phyloP scores from a whole-genome alignment of 2,888 invertebrate species.

The Lasius fuliginosus region DNA sequence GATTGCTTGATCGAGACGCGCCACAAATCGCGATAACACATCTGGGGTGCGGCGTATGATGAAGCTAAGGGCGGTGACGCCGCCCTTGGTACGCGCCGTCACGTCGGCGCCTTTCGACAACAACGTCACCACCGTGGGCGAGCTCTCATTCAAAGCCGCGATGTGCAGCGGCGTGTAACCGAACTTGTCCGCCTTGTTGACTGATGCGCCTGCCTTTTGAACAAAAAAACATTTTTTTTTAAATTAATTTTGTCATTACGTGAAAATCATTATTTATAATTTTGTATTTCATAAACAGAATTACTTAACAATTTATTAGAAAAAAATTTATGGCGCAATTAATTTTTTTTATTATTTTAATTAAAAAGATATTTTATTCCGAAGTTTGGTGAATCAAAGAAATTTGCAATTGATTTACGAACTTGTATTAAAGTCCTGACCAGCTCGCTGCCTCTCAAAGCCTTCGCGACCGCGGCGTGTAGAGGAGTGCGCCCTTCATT shows the following conservation, averaged over 20 bases:
- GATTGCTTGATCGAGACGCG: constrained; percentile 92
- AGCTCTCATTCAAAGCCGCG: constrained; percentile 94
- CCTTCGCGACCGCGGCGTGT: constrained; percentile 93
- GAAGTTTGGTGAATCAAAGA: neutral
- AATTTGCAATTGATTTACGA: constrained; percentile 31
- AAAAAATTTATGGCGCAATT: neutral
- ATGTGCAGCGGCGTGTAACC: constrained; percentile 95
- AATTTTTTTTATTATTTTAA: neutral
- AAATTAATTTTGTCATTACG: neutral
- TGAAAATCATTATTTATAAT: neutral
- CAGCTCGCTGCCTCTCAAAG: constrained; percentile 85
- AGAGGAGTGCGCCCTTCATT: constrained; percentile 92
- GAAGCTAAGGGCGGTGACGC: constrained; percentile 93
- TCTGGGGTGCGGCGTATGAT: constrained; percentile 95
- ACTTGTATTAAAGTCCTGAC: constrained; percentile 82
- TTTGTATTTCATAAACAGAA: neutral
- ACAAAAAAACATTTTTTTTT: no score
- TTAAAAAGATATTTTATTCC: neutral
- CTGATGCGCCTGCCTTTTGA: constrained; percentile 89
- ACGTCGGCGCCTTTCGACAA: constrained; percentile 93
- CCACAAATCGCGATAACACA: constrained; percentile 91
- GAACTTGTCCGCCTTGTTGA: constrained; percentile 92
- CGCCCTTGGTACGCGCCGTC: constrained; percentile 93
- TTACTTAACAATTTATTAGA: neutral
- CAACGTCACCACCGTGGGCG: constrained; percentile 91